Percentiles rank a stretch among this genome's conserved stretches.
These are phyloP conservation scores for Tetropium fuscum DNA, from an alignment of 2,888 invertebrate species.

Conservation along the genomic window DNA sequence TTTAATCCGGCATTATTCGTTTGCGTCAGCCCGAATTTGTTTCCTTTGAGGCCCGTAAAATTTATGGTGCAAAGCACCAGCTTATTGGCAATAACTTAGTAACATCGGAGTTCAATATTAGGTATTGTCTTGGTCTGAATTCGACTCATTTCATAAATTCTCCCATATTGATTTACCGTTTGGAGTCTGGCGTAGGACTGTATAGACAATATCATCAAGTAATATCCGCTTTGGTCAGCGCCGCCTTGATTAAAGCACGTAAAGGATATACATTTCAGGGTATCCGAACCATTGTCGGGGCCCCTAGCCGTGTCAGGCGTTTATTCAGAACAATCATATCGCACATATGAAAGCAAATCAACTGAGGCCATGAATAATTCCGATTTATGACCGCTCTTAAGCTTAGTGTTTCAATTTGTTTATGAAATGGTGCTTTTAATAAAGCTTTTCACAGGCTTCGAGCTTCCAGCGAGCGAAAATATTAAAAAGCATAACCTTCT, in stretches of 20 bases:
- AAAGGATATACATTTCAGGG: constrained; percentile 58
- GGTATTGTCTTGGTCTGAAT: constrained; percentile 47
- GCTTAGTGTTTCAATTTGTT: background rate
- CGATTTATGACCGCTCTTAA: constrained; percentile 7
- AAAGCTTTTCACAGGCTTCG: no score
- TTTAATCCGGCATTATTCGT: constrained; percentile 37
- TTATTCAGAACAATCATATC: constrained; percentile 24
- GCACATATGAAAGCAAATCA: constrained; percentile 22
- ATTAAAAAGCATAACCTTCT: no score
- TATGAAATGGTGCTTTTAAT: background rate
- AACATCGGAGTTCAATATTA: constrained; percentile 46
- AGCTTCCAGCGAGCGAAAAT: no score
- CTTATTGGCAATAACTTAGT: constrained; percentile 49
- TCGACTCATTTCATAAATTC: constrained; percentile 51
- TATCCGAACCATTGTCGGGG: constrained; percentile 49
- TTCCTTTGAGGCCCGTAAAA: constrained; percentile 46
- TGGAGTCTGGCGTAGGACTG: constrained; percentile 40
- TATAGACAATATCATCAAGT: constrained; percentile 58
- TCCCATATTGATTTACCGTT: constrained; percentile 55
- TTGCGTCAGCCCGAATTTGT: constrained; percentile 43
- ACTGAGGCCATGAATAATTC: constrained; percentile 26
- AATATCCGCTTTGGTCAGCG: constrained; percentile 56
- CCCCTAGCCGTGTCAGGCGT: constrained; percentile 47
- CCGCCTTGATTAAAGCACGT: constrained; percentile 62
- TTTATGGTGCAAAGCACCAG: constrained; percentile 48